A percentile compares a stretch with the other conserved stretches of the same genome.
Conservation (phyloP, 1,140 invertebrate species). For the Drosophila nigrodunni region DNA sequence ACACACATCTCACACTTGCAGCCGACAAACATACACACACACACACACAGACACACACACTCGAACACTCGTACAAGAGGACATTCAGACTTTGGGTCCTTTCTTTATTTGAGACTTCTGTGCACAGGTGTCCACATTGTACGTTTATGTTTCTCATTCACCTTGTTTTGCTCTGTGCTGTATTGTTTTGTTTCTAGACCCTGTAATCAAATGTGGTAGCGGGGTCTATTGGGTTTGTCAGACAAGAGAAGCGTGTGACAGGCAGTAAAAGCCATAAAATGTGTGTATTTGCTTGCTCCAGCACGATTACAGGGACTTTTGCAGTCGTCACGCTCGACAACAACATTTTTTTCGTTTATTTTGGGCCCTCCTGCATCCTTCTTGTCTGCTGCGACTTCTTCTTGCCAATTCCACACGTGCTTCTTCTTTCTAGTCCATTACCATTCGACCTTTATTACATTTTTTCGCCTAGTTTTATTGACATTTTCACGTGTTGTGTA, state of each 20-base stretch:
- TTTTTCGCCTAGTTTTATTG: slow-evolving; percentile 59
- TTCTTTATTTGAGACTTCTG: slow-evolving; percentile 2
- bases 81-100: not conserved
- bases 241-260: too few species aligned
- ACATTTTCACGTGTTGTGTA: slow-evolving; percentile 66
- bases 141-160: not conserved
- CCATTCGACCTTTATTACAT: slow-evolving; percentile 51
- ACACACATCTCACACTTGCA: not conserved
- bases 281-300: too few species aligned
- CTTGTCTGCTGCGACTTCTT: not conserved
- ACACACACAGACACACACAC: not conserved
- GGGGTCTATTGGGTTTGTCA: too few species aligned
- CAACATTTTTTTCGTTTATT: too few species aligned
- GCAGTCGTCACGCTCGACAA: not conserved
- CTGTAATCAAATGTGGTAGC: too few species aligned
- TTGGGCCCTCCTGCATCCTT: not conserved
- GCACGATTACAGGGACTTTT: too few species aligned
- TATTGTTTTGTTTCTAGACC: too few species aligned
- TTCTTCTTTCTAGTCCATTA: slow-evolving; percentile 18
- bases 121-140: slow-evolving; percentile 27
- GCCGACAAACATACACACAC: not conserved
- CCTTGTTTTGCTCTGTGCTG: not conserved
- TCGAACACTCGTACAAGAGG: not conserved
- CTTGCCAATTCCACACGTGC: not conserved
- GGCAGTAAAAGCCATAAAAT: too few species aligned